Conservation (phyloP, 2,888 invertebrate genomes). For the Acanthococcus lagerstroemiae region DNA sequence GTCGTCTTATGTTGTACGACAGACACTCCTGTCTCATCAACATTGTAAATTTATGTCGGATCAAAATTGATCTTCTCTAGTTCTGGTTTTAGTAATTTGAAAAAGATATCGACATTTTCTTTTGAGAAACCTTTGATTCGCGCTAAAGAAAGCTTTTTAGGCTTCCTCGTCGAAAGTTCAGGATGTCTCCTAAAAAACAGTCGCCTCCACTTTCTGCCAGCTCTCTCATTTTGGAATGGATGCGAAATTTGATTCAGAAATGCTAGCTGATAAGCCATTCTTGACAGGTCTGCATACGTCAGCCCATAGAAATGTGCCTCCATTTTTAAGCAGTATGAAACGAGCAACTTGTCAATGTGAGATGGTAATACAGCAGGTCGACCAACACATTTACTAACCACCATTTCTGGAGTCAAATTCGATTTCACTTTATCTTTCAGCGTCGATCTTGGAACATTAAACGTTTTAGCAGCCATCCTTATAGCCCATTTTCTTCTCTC, state of each 20-base stretch:
- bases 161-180: neutral
- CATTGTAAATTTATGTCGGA: conserved; percentile 40
- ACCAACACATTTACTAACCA: no score
- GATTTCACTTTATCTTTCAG: neutral
- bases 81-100: neutral
- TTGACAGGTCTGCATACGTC: neutral
- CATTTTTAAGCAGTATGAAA: neutral
- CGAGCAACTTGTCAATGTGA: neutral
- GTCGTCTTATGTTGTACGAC: conserved; percentile 40
- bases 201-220: neutral
- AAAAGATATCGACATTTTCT: neutral
- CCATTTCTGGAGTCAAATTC: neutral
- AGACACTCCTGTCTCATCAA: conserved; percentile 42
- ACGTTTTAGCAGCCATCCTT: neutral
- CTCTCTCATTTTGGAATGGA: neutral
- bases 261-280: neutral
- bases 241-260: neutral
- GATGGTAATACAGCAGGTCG: no score
- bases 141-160: neutral
- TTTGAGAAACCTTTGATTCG: neutral
- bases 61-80: neutral
- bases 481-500: neutral
- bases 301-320: neutral
- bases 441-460: neutral
- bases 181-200: neutral